Conservation (phyloP, 64 coral and sea anemone genomes). For the Pocillopora damicornis region DNA sequence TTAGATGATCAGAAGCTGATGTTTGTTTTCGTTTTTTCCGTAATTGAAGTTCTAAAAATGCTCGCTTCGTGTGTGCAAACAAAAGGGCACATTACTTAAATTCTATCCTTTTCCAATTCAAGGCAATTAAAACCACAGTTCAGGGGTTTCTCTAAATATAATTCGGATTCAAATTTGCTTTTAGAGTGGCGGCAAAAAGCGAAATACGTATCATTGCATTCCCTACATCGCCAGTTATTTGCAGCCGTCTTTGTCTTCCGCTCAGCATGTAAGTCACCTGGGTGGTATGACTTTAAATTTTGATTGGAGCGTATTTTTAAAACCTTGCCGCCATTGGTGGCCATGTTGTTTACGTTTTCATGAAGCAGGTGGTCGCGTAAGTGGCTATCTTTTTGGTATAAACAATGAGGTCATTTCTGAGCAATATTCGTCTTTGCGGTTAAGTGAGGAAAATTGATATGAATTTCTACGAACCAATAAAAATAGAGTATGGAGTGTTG, state of each 20-base stretch:
- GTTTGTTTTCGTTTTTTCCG: too few species aligned
- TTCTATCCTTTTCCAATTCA: too few species aligned
- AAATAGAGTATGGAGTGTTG: background rate
- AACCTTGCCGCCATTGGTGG: background rate
- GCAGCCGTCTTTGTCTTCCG: background rate
- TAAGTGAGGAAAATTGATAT: slow-evolving; percentile 30
- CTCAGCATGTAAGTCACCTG: background rate
- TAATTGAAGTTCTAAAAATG: too few species aligned
- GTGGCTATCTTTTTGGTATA: slow-evolving; percentile 2
- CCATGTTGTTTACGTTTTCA: background rate
- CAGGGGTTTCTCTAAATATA: too few species aligned
- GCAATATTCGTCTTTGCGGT: slow-evolving; percentile 36
- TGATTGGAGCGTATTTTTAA: slow-evolving; percentile 9
- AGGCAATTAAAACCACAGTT: too few species aligned
- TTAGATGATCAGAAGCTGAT: too few species aligned
- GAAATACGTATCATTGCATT: background rate
- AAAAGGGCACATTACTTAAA: too few species aligned
- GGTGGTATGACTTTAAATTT: background rate
- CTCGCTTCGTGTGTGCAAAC: too few species aligned
- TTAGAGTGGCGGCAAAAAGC: background rate
- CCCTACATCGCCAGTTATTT: background rate
- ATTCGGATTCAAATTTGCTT: too few species aligned
- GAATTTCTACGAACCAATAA: slow-evolving; percentile 41
- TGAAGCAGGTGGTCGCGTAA: background rate
- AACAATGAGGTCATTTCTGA: slow-evolving; percentile 61